Evolutionary conservation across 2,113 vertebrate species (phyloP), one percentile per base, ranked within the genome.

Genomic region (Phasianus colchicus): DNA sequence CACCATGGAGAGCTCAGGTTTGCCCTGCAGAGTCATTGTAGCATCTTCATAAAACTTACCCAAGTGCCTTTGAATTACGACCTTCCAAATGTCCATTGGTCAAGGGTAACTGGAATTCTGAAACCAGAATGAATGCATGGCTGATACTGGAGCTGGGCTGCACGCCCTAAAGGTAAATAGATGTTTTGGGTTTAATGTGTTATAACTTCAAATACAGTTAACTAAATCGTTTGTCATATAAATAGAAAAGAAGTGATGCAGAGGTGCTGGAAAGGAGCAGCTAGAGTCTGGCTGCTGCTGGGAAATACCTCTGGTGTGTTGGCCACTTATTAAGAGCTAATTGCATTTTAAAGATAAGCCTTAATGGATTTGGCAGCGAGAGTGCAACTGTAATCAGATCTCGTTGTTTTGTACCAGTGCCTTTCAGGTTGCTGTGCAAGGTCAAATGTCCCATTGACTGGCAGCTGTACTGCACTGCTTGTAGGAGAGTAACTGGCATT

Each of bases 311-410:
- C 67, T 70, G 55, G 17, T 42, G 29, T 36, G 27, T 88, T 70
- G 75, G 60, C 71, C 57, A n/a, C 36, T 90, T 92, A 38, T 45
- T 8, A 81, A 64, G 89, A 80, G 71, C 52, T 94, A 94, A 92
- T 92, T 90, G 9, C 76, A 40, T 58, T 61, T 92, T 92, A 83
- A 96, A 94, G 73, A 92, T 95, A 95, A 94, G 83, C 67, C 81
- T 91, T 96, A 96, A 88, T 94, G 88, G 90, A 9, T 71, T 65
- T 85, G 91, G 86, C 61, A 93, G n/a, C 24, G 65, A 74, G 45
- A 93, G 55, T 73, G 50, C 45, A 64, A 64, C 42, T 82, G 89
- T 89, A 95, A 96, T 42, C 47, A 85, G 87, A 83, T 94, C 85
- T 57, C 70, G 30, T 91, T 96, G 77, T 95, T 96, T 95, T 93